Evolutionary conservation across 1,140 invertebrate species (phyloP), one percentile per base, ranked within the genome.

Genomic region (Sesamia nonagrioides): DNA sequence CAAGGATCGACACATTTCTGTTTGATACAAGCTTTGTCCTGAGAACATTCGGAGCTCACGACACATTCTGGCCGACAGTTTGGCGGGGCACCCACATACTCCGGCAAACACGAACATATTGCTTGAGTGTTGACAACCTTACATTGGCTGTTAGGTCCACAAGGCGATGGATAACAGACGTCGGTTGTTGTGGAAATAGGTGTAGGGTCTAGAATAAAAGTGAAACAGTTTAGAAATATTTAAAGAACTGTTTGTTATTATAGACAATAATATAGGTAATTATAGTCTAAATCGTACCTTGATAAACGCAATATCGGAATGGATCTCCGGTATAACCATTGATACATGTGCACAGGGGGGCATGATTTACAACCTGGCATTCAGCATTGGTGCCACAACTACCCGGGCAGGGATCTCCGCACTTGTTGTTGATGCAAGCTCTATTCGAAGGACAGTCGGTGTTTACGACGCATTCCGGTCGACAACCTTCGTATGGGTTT

Each of bases 401-500:
- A 79, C 96, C 96, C 45, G 95, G 95, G 84, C 96, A 97, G 63
- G 97, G 96, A 89, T 97, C 96, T 72, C 92, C 91, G 86, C 96
- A 97, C 92, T 96, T 96, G 72, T 95, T 95, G 72, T 92, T 95
- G 42, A 96, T 91, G 82, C 96, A 97, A 21, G 96, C 96, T 89
- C 91, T 92, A 86, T 96, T 96, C 45, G 95, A 95, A 18, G 95
- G 92, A 89, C 97, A 98, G 86, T 97, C 97, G 1, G 96, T 96
- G 85, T 97, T 97, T 0, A 96, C 87, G 2, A 96, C 90, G 91
- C 97, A 97, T 91, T 97, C 97, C 17, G 97, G 97, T 86, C 96
- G 88, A 88, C 97, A 97, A n/a, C 96, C 96, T 90, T 97, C 96
- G 79, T 97, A 97, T n/a, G 97, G 97, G 89, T 97, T 96, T 54